A percentile compares a stretch with the other conserved stretches of the same genome.
Conservation (phyloP, 2,888 invertebrate genomes). For the Drosophila gaucha region DNA sequence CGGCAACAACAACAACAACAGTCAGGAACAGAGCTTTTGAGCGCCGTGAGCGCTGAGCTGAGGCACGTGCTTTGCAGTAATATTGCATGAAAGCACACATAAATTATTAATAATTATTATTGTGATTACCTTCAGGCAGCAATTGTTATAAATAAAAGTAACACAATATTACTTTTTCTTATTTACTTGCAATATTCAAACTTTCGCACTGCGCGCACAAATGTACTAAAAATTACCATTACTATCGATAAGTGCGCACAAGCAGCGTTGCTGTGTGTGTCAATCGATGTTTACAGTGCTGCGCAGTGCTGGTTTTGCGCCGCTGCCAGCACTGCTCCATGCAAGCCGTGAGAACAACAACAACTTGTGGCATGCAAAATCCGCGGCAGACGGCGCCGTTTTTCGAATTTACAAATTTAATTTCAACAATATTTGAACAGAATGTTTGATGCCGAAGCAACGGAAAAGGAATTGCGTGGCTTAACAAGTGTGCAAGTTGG, state of each 20-base stretch:
- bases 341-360: constrained; percentile 31
- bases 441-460: constrained; percentile 23
- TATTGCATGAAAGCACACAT: background rate
- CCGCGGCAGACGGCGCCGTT: constrained; percentile 26
- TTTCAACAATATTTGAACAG: background rate
- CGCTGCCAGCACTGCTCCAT: constrained; percentile 15
- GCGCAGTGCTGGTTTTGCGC: constrained; percentile 1
- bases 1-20: constrained; percentile 26
- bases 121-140: background rate
- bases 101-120: background rate
- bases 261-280: background rate
- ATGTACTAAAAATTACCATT: constrained; percentile 41
- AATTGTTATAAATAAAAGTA: background rate
- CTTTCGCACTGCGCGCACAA: background rate
- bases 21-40: constrained; percentile 29
- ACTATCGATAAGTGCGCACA: constrained; percentile 12
- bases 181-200: background rate
- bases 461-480: constrained; percentile 19
- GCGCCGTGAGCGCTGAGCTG: background rate
- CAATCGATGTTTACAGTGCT: constrained; percentile 43
- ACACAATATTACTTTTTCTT: background rate
- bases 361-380: constrained; percentile 50
- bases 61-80: background rate
- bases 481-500: constrained; percentile 53
- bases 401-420: constrained; percentile 12